phyloP scores from a whole-genome alignment of 2,888 invertebrate species.

The Pegoplata infirma region DNA sequence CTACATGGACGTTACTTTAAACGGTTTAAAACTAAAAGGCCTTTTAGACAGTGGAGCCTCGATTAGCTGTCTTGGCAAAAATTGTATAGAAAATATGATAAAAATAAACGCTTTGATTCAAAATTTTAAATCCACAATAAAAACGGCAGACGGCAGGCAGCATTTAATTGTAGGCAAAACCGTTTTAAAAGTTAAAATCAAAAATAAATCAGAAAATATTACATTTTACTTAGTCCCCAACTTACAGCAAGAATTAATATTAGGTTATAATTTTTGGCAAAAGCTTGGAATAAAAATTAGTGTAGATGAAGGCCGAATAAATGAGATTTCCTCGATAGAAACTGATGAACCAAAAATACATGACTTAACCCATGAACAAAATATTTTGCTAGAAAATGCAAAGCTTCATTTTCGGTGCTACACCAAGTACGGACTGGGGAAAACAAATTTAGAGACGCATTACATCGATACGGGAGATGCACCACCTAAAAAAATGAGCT shows the following conservation, averaged over 20 bases:
- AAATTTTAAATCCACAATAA: neutral
- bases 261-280: conserved; percentile 3
- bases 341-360: neutral
- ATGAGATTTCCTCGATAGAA: neutral
- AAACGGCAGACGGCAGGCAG: conserved; percentile 12
- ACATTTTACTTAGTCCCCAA: conserved; percentile 21
- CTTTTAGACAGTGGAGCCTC: conserved; percentile 42
- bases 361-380: neutral
- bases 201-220: neutral
- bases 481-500: conserved; percentile 26
- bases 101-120: neutral
- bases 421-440: conserved; percentile 16
- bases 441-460: conserved; percentile 21
- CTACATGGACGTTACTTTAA: conserved; percentile 20
- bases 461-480: conserved; percentile 25
- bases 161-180: conserved; percentile 12
- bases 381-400: neutral
- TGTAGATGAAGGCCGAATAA: neutral
- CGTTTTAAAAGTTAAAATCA: neutral
- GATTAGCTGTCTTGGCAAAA: conserved; percentile 28
- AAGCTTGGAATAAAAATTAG: neutral
- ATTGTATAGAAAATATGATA: neutral
- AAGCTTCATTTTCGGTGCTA: conserved; percentile 27
- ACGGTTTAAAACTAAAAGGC: conserved; percentile 3
- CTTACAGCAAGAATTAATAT: neutral